Evolutionary conservation across 92 coral and sea anemone genomes (phyloP).

Genomic region (Epizoanthus ramosus): DNA sequence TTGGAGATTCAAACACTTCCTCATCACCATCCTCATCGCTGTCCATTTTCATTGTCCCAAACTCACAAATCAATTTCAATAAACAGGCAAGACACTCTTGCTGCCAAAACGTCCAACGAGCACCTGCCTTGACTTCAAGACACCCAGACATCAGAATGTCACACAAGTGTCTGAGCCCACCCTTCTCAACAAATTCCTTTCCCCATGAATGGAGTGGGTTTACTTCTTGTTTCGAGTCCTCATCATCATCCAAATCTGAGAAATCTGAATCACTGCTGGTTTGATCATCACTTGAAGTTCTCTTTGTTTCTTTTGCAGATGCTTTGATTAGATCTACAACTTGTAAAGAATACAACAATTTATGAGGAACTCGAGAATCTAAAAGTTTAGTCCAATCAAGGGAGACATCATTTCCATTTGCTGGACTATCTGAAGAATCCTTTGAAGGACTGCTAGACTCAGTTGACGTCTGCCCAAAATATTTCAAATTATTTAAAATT

Average conservation of each 20-base stretch:
- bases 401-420: constrained; percentile 7
- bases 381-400: constrained; percentile 78
- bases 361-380: constrained; percentile 88
- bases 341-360: constrained; percentile 89
- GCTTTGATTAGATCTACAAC: constrained; percentile 85
- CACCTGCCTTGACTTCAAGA: constrained; percentile 68
- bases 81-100: constrained; percentile 93
- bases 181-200: constrained; percentile 82
- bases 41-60: constrained; percentile 86
- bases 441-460: constrained; percentile 17
- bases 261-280: constrained; percentile 87
- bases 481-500: constrained; percentile 75
- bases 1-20: constrained; percentile 80
- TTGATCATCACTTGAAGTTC: constrained; percentile 62
- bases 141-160: constrained; percentile 85
- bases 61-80: constrained; percentile 87
- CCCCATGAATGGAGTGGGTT: constrained; percentile 69
- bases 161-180: constrained; percentile 85
- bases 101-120: constrained; percentile 94
- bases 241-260: constrained; percentile 89
- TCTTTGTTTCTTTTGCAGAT: constrained; percentile 63
- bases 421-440: constrained; percentile 17
- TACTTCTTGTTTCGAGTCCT: constrained; percentile 47
- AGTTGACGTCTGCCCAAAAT: constrained; percentile 65
- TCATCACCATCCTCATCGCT: constrained; percentile 70